These are phyloP conservation scores for Nesidiocoris tenuis DNA, from an alignment of 2,888 invertebrate genomes.

Conservation along the genomic window DNA sequence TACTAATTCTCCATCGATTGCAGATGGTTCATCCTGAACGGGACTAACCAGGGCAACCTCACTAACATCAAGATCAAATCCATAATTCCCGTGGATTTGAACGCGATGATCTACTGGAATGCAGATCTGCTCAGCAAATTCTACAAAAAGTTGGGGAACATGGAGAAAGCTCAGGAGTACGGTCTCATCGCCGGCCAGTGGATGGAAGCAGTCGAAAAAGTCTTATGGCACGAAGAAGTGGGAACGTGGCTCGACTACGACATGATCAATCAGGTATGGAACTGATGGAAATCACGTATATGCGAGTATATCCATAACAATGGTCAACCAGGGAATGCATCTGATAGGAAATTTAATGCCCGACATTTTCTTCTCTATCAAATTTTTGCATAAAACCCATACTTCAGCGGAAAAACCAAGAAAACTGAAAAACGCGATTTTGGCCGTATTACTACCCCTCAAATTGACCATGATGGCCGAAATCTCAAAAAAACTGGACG, in stretches of 20 bases:
- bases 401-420: too few species aligned
- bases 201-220: constrained; percentile 65
- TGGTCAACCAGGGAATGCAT: too few species aligned
- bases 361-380: too few species aligned
- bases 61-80: constrained; percentile 73
- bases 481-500: too few species aligned
- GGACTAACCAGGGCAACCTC: constrained; percentile 71
- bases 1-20: too few species aligned
- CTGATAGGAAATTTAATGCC: too few species aligned
- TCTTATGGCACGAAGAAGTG: constrained; percentile 84
- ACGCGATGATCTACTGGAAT: constrained; percentile 83
- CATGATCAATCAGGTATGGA: constrained; percentile 60
- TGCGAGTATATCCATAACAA: too few species aligned
- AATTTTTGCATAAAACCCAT: too few species aligned
- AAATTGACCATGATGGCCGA: too few species aligned
- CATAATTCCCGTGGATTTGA: constrained; percentile 88
- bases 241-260: constrained; percentile 90
- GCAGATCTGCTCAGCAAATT: constrained; percentile 73
- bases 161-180: constrained; percentile 64
- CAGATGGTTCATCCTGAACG: constrained; percentile 74
- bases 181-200: constrained; percentile 63
- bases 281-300: neutral
- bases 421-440: too few species aligned
- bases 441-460: too few species aligned
- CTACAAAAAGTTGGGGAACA: constrained; percentile 61